Conservation (phyloP, 2,797 vertebrate genomes). For the Rhinichthys osculus region DNA sequence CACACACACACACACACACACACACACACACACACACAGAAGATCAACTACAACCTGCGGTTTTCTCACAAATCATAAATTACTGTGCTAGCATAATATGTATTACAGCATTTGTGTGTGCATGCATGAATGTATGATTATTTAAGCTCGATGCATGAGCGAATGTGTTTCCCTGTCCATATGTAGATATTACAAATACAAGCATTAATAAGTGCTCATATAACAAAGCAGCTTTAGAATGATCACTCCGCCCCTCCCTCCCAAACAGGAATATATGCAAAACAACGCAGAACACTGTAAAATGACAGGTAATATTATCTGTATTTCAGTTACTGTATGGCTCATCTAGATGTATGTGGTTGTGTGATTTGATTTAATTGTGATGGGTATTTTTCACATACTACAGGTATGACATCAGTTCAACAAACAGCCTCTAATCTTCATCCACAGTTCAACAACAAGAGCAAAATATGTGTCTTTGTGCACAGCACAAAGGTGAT, state of each 20-base stretch:
- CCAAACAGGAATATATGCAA: constrained; percentile 51
- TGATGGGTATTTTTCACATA: neutral
- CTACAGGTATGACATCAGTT: constrained; percentile 28
- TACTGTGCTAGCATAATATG: constrained; percentile 28
- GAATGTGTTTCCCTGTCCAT: constrained; percentile 10
- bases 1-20: neutral
- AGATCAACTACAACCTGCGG: neutral
- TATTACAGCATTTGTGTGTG: constrained; percentile 1
- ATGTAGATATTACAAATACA: constrained; percentile 40
- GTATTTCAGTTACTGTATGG: constrained; percentile 9
- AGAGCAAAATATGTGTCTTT: constrained; percentile 48
- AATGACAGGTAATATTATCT: neutral
- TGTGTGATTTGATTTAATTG: neutral
- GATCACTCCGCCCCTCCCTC: constrained; percentile 19
- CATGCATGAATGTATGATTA: constrained; percentile 25
- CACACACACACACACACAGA: neutral
- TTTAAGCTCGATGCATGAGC: constrained; percentile 1
- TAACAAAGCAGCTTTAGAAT: constrained; percentile 51
- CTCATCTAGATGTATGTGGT: constrained; percentile 9
- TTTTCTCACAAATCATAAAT: constrained; percentile 24
- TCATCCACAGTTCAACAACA: constrained; percentile 28
- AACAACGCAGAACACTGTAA: constrained; percentile 30
- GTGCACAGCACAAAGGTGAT: constrained; percentile 65
- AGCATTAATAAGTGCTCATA: constrained; percentile 58
- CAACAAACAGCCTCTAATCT: constrained; percentile 3